Conservation (phyloP, 2,113 vertebrate genomes). For the Mus pahari region DNA sequence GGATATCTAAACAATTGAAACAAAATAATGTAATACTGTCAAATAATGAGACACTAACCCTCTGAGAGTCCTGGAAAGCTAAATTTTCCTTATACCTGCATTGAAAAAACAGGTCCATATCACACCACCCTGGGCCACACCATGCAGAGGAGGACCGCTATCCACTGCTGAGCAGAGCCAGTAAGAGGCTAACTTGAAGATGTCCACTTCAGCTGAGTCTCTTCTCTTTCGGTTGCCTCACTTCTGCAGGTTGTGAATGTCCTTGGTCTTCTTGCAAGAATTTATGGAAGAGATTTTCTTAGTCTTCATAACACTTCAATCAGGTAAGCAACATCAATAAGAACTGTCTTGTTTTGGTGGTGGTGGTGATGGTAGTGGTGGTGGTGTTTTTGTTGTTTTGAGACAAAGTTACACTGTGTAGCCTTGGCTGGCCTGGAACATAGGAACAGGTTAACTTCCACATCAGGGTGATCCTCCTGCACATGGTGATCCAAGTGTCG, state of each 20-base stretch:
- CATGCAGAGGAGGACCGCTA: background rate
- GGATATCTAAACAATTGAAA: conserved; percentile 11
- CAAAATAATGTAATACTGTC: background rate
- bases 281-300: conserved; percentile 19
- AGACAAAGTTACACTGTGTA: background rate
- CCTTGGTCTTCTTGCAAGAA: background rate
- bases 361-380: too few relatives aligned
- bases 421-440: background rate
- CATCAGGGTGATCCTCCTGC: background rate
- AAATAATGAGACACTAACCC: background rate
- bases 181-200: background rate
- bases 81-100: background rate
- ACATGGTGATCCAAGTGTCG: background rate
- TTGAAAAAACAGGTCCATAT: background rate
- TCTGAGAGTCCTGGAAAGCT: background rate
- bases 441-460: background rate
- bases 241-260: background rate
- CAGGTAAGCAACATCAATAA: background rate
- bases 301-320: background rate
- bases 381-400: background rate
- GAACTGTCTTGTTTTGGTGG: too few relatives aligned
- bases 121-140: background rate
- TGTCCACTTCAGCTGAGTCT: background rate
- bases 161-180: background rate
- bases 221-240: background rate